Percentiles rank a stretch among this genome's conserved stretches.
Conservation (phyloP, 2,888 invertebrate species). For the Helleia helle region DNA sequence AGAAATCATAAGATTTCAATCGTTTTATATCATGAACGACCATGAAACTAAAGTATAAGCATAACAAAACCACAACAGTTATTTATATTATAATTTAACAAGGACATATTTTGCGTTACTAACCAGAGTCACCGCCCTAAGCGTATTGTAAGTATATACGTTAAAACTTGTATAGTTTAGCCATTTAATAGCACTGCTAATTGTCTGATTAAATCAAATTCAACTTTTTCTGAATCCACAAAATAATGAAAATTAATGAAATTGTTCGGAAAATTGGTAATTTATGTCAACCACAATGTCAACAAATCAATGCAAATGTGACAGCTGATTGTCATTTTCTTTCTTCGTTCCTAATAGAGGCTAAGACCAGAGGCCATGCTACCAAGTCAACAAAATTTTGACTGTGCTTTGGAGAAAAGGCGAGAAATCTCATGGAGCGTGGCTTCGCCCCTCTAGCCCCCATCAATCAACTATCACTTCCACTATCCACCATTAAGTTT, state of each 20-base stretch:
- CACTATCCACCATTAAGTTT: no score
- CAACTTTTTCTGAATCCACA: not conserved
- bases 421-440: no score
- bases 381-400: no score
- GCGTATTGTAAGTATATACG: not conserved
- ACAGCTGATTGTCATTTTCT: conserved; percentile 16
- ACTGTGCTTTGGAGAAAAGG: no score
- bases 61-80: conserved; percentile 24
- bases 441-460: no score
- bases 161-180: not conserved
- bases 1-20: no score
- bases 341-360: no score
- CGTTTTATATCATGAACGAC: not conserved
- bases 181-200: not conserved
- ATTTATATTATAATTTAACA: conserved; percentile 26
- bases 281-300: conserved; percentile 6
- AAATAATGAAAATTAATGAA: not conserved
- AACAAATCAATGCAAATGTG: conserved; percentile 11
- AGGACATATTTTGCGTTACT: conserved; percentile 37
- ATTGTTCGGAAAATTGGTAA: conserved; percentile 2
- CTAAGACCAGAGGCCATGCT: no score
- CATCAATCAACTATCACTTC: no score
- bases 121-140: conserved; percentile 22
- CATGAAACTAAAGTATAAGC: conserved; percentile 30
- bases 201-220: no score